phyloP scores from a whole-genome alignment of 2,797 vertebrate genomes.

The Urophycis tenuis region DNA sequence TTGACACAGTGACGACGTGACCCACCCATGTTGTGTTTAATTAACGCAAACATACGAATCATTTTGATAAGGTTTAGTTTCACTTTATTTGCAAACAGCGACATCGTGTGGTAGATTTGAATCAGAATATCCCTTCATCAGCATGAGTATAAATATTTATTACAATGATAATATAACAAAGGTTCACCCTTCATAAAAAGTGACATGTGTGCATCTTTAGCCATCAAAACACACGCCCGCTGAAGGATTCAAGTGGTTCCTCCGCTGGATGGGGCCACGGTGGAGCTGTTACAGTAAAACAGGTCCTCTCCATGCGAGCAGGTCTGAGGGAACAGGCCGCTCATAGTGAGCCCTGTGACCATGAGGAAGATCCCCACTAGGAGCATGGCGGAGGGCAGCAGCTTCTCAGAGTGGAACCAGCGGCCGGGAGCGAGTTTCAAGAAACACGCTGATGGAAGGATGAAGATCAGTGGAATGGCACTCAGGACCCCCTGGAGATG shows the following conservation, averaged over 20 bases:
- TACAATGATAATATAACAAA: background rate
- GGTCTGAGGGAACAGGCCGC: slow-evolving; percentile 73
- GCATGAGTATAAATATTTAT: background rate
- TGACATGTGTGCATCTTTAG: too few relatives aligned
- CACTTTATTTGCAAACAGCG: slow-evolving; percentile 41
- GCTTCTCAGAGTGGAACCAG: slow-evolving; percentile 77
- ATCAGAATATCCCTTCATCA: background rate
- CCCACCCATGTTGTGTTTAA: background rate
- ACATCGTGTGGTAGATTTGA: slow-evolving; percentile 50
- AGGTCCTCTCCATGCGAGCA: slow-evolving; percentile 89
- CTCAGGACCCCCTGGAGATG: slow-evolving; percentile 90
- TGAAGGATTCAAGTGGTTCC: too few relatives aligned
- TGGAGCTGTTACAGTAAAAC: slow-evolving; percentile 86
- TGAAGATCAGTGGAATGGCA: slow-evolving; percentile 92
- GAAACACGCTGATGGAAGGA: slow-evolving; percentile 88
- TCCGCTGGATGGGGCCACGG: slow-evolving; percentile 56
- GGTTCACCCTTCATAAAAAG: background rate
- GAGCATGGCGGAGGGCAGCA: slow-evolving; percentile 76
- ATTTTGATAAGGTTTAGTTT: background rate
- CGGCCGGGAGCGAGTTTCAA: slow-evolving; percentile 79
- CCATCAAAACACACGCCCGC: too few relatives aligned
- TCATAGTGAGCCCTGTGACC: slow-evolving; percentile 81
- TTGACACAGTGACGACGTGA: background rate
- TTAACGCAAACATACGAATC: background rate
- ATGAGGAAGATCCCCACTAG: slow-evolving; percentile 77